Conservation (phyloP, 2,113 vertebrate genomes). For the Chaetorhynchus papuensis region DNA sequence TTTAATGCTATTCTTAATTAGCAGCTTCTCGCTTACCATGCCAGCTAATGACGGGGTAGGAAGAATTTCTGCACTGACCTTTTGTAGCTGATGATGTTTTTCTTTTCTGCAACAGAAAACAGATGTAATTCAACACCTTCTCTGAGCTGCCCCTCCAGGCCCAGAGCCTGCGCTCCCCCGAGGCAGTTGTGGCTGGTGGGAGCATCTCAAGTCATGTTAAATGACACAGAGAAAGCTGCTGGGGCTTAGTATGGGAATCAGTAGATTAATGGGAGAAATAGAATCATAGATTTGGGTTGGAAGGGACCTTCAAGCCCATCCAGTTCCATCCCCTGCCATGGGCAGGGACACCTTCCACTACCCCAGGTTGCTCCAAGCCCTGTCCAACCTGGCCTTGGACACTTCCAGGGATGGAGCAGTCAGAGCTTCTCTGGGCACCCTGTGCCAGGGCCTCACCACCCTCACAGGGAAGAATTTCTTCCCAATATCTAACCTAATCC, state of each 20-base stretch:
- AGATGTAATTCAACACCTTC: neutral
- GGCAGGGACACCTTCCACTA: neutral
- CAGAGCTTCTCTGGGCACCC: fast-evolving
- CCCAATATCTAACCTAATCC: neutral
- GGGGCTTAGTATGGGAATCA: neutral
- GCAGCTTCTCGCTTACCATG: neutral
- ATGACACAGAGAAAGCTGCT: neutral
- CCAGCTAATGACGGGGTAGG: neutral
- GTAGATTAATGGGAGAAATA: neutral
- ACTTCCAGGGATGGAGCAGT: neutral
- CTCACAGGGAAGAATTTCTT: neutral
- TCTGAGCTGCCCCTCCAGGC: neutral
- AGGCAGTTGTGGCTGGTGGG: neutral
- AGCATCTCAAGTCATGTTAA: neutral
- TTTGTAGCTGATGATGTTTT: neutral
- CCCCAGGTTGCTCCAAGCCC: neutral
- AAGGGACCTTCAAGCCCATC: neutral
- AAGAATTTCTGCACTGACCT: neutral
- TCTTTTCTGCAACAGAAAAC: neutral
- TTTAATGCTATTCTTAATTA: neutral
- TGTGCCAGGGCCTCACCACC: fast-evolving
- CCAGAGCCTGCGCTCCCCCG: fast-evolving
- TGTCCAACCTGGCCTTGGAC: fast-evolving
- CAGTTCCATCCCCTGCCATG: fast-evolving
- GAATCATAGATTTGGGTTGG: neutral